Evolutionary conservation across 64 coral and sea anemone species (phyloP).

Genomic region (Pocillopora verrucosa): DNA sequence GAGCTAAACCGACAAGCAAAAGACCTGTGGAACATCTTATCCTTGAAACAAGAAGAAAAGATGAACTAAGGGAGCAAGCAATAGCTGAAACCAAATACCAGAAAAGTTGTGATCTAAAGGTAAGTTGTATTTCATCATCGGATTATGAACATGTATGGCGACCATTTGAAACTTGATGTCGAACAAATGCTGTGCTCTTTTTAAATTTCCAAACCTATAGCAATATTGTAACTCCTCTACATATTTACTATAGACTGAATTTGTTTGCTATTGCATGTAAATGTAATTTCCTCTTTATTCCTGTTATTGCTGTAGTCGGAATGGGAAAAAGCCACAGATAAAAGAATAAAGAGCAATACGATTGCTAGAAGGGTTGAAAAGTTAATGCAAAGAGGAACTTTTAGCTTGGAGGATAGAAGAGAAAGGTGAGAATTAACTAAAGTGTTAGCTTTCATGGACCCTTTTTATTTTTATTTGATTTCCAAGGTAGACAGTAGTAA

Average conservation of each 20-base stretch:
- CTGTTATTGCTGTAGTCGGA: conserved; percentile 61
- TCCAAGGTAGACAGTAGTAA: no score
- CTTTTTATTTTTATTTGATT: no score
- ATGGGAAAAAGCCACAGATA: conserved; percentile 97
- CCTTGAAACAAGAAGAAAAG: conserved; percentile 85
- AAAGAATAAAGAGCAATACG: conserved; percentile 88
- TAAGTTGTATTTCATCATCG: neutral
- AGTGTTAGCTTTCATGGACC: neutral
- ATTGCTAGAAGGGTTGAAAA: conserved; percentile 82
- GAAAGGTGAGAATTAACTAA: conserved; percentile 66
- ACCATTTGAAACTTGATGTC: no score
- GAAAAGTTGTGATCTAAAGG: conserved; percentile 89
- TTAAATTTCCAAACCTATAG: no score
- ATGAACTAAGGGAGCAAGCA: conserved; percentile 89
- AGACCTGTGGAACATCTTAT: conserved; percentile 91
- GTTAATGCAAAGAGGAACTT: conserved; percentile 84
- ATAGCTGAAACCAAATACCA: conserved; percentile 88
- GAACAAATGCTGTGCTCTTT: no score
- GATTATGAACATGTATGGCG: no score
- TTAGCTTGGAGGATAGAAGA: conserved; percentile 85
- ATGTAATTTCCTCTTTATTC: neutral
- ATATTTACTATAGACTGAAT: no score
- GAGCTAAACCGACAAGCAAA: conserved; percentile 89
- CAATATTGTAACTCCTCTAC: no score
- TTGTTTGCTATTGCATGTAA: no score